phyloP scores from a whole-genome alignment of 2,113 vertebrate species.

The Cryptomyrus ogoouensis region DNA sequence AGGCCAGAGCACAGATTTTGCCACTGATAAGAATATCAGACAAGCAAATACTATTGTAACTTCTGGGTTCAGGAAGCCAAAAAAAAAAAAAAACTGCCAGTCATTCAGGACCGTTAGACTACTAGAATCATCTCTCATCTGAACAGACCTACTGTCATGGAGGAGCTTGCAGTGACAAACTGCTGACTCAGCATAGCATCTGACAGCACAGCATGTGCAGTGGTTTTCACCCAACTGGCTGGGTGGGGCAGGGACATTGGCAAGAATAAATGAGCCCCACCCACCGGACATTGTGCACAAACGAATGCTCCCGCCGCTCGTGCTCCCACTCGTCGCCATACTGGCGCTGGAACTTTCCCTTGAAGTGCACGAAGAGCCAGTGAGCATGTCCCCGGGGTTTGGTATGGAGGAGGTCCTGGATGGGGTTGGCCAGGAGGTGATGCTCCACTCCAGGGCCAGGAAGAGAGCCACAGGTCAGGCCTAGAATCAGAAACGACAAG shows the following conservation, averaged over 20 bases:
- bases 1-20: background rate
- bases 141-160: background rate
- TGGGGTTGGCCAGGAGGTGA: slow-evolving; percentile 67
- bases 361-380: slow-evolving; percentile 57
- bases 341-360: slow-evolving; percentile 48
- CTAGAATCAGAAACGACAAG: slow-evolving; percentile 32
- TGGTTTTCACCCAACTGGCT: background rate
- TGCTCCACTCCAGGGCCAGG: slow-evolving; percentile 64
- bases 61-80: no score
- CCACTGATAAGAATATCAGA: no score
- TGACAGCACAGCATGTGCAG: background rate
- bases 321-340: slow-evolving; percentile 54
- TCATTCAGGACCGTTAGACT: background rate
- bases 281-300: slow-evolving; percentile 70
- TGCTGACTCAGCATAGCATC: background rate
- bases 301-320: slow-evolving; percentile 62
- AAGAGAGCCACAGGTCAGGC: slow-evolving; percentile 55
- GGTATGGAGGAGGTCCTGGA: slow-evolving; percentile 67
- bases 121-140: background rate
- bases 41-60: no score
- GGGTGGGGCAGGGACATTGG: background rate
- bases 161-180: background rate
- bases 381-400: slow-evolving; percentile 52
- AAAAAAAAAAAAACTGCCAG: background rate
- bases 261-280: background rate